Evolutionary conservation across 2,888 invertebrate species (phyloP), one percentile per base, ranked within the genome.

Genomic region (Limulus polyphemus): DNA sequence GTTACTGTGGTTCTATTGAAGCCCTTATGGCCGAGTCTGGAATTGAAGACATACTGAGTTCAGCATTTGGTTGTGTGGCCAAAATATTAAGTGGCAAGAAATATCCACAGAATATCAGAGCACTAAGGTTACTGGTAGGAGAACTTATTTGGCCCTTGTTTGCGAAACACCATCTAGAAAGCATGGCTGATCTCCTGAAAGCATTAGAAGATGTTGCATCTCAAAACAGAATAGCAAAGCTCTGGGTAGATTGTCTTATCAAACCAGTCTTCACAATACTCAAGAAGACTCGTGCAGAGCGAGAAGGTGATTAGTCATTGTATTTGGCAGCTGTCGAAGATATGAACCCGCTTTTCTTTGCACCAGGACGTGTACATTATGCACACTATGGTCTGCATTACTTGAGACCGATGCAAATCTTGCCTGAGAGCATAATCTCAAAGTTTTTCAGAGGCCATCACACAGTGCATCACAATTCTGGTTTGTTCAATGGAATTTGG

Each of bases 61-160:
- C 63, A 14, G 64, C 71, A 10, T 72, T 69, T 69, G 0, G 32
- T 32, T 70, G 68, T 12, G 70, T 71, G 11, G 46, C 16, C n/a
- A 69, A 70, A 55, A 71, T 71, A 64, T 57, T 70, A 9, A 63
- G 54, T 65, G 70, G 71, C n/a, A 71, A 72, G 61, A 70, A 70
- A 47, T 49, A 67, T 12, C 55, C 66, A 51, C 50, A 67, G 55
- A 65, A 69, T 49, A 56, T 69, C 13, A 52, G 71, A 56, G 70
- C 65, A 16, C 32, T 54, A 54, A 54, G 2, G 32, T 11, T 54
- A 32, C 16, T 54, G 16, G 54, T 54, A 14, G 54, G n/a, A 54
- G 11, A 54, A 9, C n/a, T n/a, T 54, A 13, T n/a, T 54, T 17
- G 16, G 32, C 32, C 32, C 32, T 32, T 32, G 32, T 32, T 32